Evolutionary conservation across 2,888 invertebrate species (phyloP).

Genomic region (Eupeodes latifasciatus): DNA sequence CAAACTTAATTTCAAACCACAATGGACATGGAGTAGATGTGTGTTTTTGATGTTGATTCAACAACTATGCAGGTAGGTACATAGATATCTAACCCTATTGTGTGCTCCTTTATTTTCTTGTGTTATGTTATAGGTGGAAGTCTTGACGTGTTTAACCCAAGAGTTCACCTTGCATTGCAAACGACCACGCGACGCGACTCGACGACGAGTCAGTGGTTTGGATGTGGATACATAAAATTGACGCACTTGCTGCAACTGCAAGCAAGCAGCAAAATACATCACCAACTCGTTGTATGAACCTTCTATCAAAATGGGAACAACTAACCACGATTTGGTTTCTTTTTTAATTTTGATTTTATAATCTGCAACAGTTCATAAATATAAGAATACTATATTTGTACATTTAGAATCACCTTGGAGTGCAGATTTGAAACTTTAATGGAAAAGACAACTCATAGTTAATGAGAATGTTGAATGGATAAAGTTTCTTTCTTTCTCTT

Average conservation of each 20-base stretch:
- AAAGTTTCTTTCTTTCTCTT: conserved; percentile 32
- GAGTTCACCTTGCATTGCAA: conserved; percentile 63
- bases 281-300: no score
- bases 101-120: conserved; percentile 16
- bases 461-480: background rate
- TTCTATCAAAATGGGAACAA: conserved; percentile 55
- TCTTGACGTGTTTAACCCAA: conserved; percentile 28
- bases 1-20: conserved; percentile 55
- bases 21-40: conserved; percentile 31
- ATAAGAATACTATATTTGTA: background rate
- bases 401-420: conserved; percentile 53
- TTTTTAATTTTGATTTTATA: conserved; percentile 4
- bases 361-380: background rate
- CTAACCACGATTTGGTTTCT: conserved; percentile 54
- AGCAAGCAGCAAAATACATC: conserved; percentile 1
- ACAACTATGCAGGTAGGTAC: background rate
- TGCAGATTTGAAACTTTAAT: conserved; percentile 48
- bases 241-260: conserved; percentile 6
- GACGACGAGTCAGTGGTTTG: no score
- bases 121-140: background rate
- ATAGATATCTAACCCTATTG: conserved; percentile 43
- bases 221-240: background rate
- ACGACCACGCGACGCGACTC: no score
- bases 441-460: conserved; percentile 13
- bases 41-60: background rate